These are phyloP conservation scores for Nudaria mundana DNA, from an alignment of 2,888 invertebrate genomes.

Conservation along the genomic window DNA sequence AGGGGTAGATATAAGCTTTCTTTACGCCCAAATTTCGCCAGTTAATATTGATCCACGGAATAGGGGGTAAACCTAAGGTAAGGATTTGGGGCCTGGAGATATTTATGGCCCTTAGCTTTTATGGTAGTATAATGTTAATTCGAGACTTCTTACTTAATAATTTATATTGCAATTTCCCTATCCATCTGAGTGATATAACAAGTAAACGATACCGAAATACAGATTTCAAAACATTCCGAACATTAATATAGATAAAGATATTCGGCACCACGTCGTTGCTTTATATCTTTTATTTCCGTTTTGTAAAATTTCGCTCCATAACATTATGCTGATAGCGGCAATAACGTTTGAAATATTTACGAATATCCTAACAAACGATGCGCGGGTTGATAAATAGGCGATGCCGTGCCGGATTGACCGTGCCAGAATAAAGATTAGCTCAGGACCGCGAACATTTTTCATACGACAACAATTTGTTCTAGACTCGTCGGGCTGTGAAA, in stretches of 20 bases:
- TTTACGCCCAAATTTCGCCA: no score
- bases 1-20: no score
- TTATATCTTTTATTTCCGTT: conserved; percentile 78
- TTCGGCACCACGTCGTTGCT: conserved; percentile 59
- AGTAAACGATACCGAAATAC: conserved; percentile 22
- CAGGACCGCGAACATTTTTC: conserved; percentile 41
- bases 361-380: conserved; percentile 76
- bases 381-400: conserved; percentile 68
- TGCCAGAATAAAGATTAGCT: conserved; percentile 62
- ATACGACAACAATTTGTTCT: conserved; percentile 36
- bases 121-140: conserved; percentile 2
- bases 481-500: conserved; percentile 16
- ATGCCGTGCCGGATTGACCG: conserved; percentile 69
- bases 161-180: no score
- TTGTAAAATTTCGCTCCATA: conserved; percentile 77
- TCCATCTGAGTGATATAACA: no score
- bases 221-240: conserved; percentile 23
- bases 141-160: conserved; percentile 15
- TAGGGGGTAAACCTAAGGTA: no score
- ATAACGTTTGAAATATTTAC: conserved; percentile 80
- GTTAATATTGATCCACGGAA: no score
- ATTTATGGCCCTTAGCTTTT: no score
- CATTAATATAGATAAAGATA: conserved; percentile 63
- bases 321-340: conserved; percentile 79
- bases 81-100: no score